These are phyloP conservation scores for Aphaenogaster ashmeadi DNA, from an alignment of 1,140 invertebrate species.

Conservation along the genomic window DNA sequence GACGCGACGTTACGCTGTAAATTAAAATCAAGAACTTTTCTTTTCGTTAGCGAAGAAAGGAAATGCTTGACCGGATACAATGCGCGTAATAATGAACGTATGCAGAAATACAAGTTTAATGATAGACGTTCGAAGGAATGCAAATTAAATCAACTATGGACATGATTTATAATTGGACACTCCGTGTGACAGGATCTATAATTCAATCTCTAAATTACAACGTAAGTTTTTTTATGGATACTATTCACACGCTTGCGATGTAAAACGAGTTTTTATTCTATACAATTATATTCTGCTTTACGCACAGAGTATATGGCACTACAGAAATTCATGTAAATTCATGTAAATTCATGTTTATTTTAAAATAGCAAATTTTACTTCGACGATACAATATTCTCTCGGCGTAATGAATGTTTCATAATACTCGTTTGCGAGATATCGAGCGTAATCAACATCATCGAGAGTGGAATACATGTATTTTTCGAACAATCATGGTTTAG, in stretches of 20 bases:
- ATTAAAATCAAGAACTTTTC: slow-evolving; percentile 8
- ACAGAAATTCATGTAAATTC: not conserved
- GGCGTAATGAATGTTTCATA: not conserved
- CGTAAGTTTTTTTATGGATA: not conserved
- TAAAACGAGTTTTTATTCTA: not conserved
- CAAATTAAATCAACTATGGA: not conserved
- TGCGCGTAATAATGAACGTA: not conserved
- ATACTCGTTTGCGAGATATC: slow-evolving; percentile 4
- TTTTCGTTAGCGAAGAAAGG: not conserved
- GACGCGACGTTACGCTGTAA: not conserved
- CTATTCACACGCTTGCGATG: not conserved
- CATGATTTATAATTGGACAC: too few relatives aligned
- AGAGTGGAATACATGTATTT: not conserved
- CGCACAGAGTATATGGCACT: not conserved
- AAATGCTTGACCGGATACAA: not conserved
- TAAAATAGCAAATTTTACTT: not conserved
- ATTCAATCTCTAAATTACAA: not conserved
- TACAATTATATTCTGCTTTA: not conserved
- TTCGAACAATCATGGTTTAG: slow-evolving; percentile 25
- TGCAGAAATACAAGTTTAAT: not conserved
- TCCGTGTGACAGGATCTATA: not conserved
- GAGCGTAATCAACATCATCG: not conserved
- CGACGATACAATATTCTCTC: not conserved
- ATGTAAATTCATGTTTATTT: not conserved
- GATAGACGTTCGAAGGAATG: not conserved